These are phyloP conservation scores for Orchesella cincta DNA, from an alignment of 1,140 invertebrate genomes.

Conservation along the genomic window DNA sequence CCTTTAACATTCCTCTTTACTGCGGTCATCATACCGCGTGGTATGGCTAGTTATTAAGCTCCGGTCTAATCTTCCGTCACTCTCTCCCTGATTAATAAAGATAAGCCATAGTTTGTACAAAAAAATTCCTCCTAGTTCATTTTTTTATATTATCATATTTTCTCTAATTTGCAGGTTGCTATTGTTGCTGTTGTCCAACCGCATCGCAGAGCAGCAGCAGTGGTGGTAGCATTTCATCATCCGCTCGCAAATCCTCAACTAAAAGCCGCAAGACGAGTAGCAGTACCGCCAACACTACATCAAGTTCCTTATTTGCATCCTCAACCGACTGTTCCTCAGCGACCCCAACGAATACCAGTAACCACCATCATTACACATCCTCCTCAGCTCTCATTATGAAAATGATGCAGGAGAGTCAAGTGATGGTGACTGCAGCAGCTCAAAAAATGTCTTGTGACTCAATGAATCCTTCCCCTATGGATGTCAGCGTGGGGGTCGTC, in stretches of 20 bases:
- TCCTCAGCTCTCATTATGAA: constrained; percentile 17
- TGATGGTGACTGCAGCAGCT: constrained; percentile 16
- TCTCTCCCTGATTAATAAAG: no score
- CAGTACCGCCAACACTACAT: not conserved
- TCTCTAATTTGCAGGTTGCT: constrained; percentile 28
- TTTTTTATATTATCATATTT: not conserved
- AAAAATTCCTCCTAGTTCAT: no score
- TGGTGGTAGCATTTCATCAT: constrained; percentile 25
- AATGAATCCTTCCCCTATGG: constrained; percentile 36
- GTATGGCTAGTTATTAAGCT: no score
- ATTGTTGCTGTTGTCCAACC: constrained; percentile 38
- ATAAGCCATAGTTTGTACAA: no score
- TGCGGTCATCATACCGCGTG: no score
- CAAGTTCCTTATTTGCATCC: constrained; percentile 17
- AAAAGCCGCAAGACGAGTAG: not conserved
- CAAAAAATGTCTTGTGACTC: constrained; percentile 32
- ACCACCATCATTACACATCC: not conserved
- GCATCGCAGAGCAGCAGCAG: constrained; percentile 23
- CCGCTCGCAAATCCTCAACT: constrained; percentile 23
- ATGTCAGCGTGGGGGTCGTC: constrained; percentile 17
- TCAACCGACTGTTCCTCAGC: not conserved
- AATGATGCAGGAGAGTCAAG: constrained; percentile 27
- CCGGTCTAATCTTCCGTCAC: no score
- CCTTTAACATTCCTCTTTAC: no score
- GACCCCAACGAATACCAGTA: not conserved